These are phyloP conservation scores for Zaprionus nigranus DNA, from an alignment of 1,140 invertebrate genomes.

Conservation along the genomic window DNA sequence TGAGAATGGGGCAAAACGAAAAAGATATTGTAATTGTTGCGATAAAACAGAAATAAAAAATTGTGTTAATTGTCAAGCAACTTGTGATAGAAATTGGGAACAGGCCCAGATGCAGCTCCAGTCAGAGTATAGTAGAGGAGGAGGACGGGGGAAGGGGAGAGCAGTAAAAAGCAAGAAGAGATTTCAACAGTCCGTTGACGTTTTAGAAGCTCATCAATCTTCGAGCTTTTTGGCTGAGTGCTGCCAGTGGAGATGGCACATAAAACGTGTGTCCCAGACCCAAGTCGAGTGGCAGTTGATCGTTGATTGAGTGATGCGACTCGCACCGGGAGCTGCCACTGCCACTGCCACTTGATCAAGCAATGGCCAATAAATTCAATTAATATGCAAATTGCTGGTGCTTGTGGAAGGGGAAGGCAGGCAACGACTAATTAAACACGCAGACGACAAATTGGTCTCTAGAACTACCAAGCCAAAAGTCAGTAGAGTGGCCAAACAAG, in stretches of 20 bases:
- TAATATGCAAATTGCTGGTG: constrained; percentile 66
- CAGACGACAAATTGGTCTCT: constrained; percentile 43
- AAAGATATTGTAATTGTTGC: constrained; percentile 54
- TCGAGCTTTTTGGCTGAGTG: constrained; percentile 48
- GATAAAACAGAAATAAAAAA: constrained; percentile 73
- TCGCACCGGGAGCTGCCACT: constrained; percentile 2
- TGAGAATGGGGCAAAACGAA: constrained; percentile 42
- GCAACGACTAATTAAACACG: constrained; percentile 57
- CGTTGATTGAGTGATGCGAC: constrained; percentile 58
- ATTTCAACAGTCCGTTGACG: background rate
- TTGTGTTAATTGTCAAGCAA: constrained; percentile 70
- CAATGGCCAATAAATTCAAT: constrained; percentile 64
- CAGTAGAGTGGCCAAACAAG: constrained; percentile 2
- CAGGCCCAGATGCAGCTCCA: constrained; percentile 11
- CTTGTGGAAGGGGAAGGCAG: background rate
- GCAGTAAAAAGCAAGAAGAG: background rate
- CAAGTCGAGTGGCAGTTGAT: constrained; percentile 41
- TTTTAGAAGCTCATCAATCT: constrained; percentile 72
- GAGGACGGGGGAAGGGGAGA: background rate
- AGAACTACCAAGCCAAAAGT: constrained; percentile 3
- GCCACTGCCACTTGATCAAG: constrained; percentile 23
- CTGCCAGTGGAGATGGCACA: constrained; percentile 57
- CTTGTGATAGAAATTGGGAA: constrained; percentile 35
- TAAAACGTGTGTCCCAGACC: constrained; percentile 37
- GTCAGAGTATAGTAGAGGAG: background rate